Conservation (phyloP, 2,888 invertebrate genomes). For the Lordiphosa andalusiaca region DNA sequence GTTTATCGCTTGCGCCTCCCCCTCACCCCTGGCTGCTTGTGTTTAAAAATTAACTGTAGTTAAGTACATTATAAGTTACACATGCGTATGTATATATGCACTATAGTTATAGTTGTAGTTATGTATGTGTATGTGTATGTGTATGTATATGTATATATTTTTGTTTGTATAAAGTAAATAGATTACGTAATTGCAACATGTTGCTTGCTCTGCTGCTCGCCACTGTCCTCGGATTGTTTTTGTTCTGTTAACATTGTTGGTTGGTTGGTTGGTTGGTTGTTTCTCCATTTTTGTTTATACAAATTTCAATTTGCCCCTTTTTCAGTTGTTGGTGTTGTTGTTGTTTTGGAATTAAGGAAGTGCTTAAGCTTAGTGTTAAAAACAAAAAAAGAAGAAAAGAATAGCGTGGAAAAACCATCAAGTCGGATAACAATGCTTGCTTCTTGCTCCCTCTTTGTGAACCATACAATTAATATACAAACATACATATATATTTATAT, state of each 20-base stretch:
- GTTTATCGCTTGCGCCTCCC: constrained; percentile 3
- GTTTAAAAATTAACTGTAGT: constrained; percentile 53
- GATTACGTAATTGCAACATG: constrained; percentile 74
- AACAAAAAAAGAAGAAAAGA: not conserved
- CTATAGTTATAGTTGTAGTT: constrained; percentile 29
- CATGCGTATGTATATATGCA: constrained; percentile 1
- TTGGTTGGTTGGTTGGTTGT: not conserved
- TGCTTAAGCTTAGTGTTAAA: constrained; percentile 22
- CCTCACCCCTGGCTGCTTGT: constrained; percentile 13
- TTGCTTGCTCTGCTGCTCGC: constrained; percentile 2
- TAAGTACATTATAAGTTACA: constrained; percentile 41
- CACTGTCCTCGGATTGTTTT: constrained; percentile 22
- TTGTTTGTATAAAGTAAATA: constrained; percentile 70
- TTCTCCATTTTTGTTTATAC: constrained; percentile 10
- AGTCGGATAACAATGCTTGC: constrained; percentile 22
- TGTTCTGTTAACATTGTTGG: constrained; percentile 28
- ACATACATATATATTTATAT: no score
- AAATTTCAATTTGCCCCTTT: constrained; percentile 20
- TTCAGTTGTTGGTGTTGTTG: not conserved
- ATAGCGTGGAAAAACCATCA: constrained; percentile 11
- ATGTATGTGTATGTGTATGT: constrained; percentile 49
- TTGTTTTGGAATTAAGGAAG: constrained; percentile 35
- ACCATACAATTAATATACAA: constrained; percentile 19
- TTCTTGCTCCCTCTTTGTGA: constrained; percentile 50
- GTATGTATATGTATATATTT: no score